Evolutionary conservation across 2,888 invertebrate genomes (phyloP).

Genomic region (Galeopsomyia nigrocyanea): DNA sequence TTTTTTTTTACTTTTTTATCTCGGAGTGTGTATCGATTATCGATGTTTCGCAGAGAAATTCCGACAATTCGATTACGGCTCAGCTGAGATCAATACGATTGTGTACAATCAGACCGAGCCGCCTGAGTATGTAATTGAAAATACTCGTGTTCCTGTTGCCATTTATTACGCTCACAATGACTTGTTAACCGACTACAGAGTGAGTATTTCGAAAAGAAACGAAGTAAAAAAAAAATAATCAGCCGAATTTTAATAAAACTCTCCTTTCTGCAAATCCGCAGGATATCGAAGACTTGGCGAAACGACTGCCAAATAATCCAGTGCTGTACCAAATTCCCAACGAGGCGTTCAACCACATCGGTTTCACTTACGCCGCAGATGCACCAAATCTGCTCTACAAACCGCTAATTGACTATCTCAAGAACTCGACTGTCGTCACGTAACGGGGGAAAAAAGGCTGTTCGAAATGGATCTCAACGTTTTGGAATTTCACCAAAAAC

Average conservation of each 20-base stretch:
- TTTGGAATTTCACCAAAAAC: background rate
- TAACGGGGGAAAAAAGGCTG: constrained; percentile 15
- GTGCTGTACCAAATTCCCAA: constrained; percentile 54
- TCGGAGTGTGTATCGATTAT: background rate
- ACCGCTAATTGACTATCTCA: constrained; percentile 47
- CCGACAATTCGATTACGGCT: constrained; percentile 71
- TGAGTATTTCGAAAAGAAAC: constrained; percentile 31
- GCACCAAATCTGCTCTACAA: constrained; percentile 56
- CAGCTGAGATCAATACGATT: constrained; percentile 70
- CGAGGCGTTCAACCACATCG: constrained; percentile 59
- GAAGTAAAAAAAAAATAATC: background rate
- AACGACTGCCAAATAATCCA: constrained; percentile 70
- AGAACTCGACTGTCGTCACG: constrained; percentile 13
- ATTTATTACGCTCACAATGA: constrained; percentile 78
- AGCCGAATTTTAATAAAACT: too few relatives aligned
- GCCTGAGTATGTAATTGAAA: constrained; percentile 74
- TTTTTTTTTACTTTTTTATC: background rate
- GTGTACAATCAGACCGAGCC: constrained; percentile 73
- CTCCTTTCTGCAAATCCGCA: constrained; percentile 55
- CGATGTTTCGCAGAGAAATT: constrained; percentile 60
- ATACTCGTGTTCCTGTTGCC: constrained; percentile 74
- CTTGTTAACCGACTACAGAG: constrained; percentile 72
- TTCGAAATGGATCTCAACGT: background rate
- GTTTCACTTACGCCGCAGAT: constrained; percentile 56
- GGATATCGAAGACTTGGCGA: constrained; percentile 74